phyloP scores from a whole-genome alignment of 2,113 vertebrate genomes.

The Neogobius melanostomus region DNA sequence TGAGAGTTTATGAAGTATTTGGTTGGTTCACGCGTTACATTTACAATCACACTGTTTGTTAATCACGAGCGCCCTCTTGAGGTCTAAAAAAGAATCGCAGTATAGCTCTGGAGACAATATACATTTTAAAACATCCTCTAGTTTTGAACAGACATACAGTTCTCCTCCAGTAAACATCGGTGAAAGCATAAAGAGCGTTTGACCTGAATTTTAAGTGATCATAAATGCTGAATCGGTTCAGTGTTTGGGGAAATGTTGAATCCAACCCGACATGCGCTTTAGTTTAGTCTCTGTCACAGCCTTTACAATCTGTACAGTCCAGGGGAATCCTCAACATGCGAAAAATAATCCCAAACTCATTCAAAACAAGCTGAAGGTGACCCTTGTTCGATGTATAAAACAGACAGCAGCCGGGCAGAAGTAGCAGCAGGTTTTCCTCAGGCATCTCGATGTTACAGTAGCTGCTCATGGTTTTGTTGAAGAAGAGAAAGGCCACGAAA shows the following conservation, averaged over 20 bases:
- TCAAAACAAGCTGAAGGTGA: not conserved
- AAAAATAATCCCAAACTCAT: not conserved
- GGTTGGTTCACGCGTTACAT: slow-evolving; percentile 42
- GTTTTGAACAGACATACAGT: not conserved
- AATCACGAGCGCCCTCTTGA: slow-evolving; percentile 15
- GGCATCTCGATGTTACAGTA: slow-evolving; percentile 56
- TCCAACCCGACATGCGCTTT: slow-evolving; percentile 10
- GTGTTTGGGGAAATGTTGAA: not conserved
- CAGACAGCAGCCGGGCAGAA: too few species aligned
- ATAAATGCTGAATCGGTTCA: slow-evolving; percentile 1
- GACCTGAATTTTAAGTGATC: slow-evolving; percentile 36
- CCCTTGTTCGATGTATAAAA: not conserved
- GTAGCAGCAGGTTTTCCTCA: slow-evolving; percentile 52
- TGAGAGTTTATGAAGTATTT: slow-evolving; percentile 22
- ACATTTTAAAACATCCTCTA: too few species aligned
- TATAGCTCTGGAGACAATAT: not conserved
- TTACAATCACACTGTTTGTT: slow-evolving; percentile 36
- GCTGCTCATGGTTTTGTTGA: slow-evolving; percentile 24
- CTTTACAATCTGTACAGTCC: slow-evolving; percentile 23
- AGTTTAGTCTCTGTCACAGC: not conserved
- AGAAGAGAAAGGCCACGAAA: slow-evolving; percentile 54
- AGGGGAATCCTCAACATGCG: not conserved
- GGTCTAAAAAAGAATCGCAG: slow-evolving; percentile 14
- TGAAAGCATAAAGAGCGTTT: not conserved
- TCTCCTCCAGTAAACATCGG: slow-evolving; percentile 12